Conservation (phyloP, 2,888 invertebrate genomes). For the Coenonympha arcania region DNA sequence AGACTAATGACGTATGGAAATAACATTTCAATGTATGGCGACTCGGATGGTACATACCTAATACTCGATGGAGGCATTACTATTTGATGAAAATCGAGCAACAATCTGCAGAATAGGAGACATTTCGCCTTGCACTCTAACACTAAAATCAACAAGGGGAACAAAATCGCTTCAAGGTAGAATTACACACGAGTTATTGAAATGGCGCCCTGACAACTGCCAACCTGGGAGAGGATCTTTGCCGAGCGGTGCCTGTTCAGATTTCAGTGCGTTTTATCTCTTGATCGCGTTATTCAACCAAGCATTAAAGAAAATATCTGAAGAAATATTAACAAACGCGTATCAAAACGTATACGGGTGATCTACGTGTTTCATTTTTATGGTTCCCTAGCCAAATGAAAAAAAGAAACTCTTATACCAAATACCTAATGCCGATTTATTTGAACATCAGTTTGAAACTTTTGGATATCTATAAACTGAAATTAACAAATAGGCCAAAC, state of each 20-base stretch:
- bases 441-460: no score
- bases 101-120: background rate
- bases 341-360: slow-evolving; percentile 46
- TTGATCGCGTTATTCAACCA: slow-evolving; percentile 68
- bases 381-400: no score
- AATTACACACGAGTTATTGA: slow-evolving; percentile 41
- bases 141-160: slow-evolving; percentile 14
- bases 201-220: slow-evolving; percentile 39
- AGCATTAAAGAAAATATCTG: slow-evolving; percentile 60
- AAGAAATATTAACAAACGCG: slow-evolving; percentile 57
- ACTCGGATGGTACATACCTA: no score
- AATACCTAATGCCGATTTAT: no score
- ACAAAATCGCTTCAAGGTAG: slow-evolving; percentile 31
- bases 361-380: background rate
- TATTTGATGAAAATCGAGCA: background rate
- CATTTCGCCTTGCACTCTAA: slow-evolving; percentile 10
- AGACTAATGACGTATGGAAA: no score
- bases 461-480: no score
- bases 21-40: no score
- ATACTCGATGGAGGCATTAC: no score
- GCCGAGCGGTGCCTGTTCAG: slow-evolving; percentile 43
- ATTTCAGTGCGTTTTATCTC: slow-evolving; percentile 63
- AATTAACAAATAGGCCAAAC: no score
- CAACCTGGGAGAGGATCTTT: slow-evolving; percentile 39
- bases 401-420: no score